Evolutionary conservation across 1,140 invertebrate genomes (phyloP), one percentile per base, ranked within the genome.

Genomic region (Sitophilus oryzae): DNA sequence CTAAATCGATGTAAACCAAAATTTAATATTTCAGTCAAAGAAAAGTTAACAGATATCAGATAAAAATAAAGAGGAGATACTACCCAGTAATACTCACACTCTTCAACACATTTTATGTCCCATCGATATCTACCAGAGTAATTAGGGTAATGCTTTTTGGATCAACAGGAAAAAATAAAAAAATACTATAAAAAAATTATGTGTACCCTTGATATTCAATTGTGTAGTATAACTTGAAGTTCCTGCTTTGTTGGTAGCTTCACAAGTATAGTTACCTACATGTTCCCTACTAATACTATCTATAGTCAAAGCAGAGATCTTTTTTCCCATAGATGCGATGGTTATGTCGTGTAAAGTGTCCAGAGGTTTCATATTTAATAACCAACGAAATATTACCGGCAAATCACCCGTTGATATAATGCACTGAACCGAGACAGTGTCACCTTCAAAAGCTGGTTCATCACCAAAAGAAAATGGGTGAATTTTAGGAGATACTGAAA

Each of bases 231-330:
- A 81, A 65, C 79, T 82, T 42, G 78, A 78, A 58, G 72, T 73
- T 52, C 84, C 85, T 58, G 83, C 85, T 19, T 87, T 35, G 79
- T 89, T 89, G 47, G 78, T 78, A 59, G 82, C 86, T 36, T 79
- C 78, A 72, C 84, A 87, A 56, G 80, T 81, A 69, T 84, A 87
- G 57, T 81, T 76, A 25, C 84, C 84, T 19, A 75, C 88, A 90
- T 35, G 88, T 86, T 80, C 78, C 43, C 85, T 82, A 25, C 21
- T 43, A 19, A 56, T 43, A 9, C 82, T 80, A 55, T 86, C 82
- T 56, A 93, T 91, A 21, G 81, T 82, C 50, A 95, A 72, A 61
- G 89, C 76, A 50, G 81, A 83, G 52, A 82, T 82, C 64, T 82
- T 80, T 58, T 81, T 79, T 36, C 86, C 84, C 61, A 86, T 69